A percentile compares a stretch with the other conserved stretches of the same genome.
Conservation (phyloP, 1,140 invertebrate species). For the Bradysia coprophila region DNA sequence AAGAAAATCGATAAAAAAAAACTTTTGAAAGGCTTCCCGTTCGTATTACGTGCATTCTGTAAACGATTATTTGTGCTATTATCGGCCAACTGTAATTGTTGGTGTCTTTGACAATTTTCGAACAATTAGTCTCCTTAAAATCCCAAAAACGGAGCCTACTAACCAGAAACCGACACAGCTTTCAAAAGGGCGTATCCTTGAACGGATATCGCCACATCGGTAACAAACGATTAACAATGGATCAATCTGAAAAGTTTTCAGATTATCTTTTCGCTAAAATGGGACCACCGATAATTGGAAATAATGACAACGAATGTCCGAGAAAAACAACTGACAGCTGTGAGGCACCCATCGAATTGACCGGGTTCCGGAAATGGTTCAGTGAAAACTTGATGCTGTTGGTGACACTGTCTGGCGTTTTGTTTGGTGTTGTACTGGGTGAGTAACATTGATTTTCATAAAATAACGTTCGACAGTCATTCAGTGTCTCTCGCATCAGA, state of each 20-base stretch:
- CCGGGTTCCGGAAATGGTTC: conserved; percentile 43
- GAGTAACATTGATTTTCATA: conserved; percentile 15
- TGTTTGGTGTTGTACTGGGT: conserved; percentile 55
- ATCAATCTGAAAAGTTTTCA: conserved; percentile 40
- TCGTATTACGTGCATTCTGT: too few relatives aligned
- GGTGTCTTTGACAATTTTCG: background rate
- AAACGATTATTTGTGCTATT: too few relatives aligned
- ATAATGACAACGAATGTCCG: conserved; percentile 32
- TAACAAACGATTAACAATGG: conserved; percentile 13
- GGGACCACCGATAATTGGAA: conserved; percentile 30
- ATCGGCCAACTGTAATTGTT: too few relatives aligned
- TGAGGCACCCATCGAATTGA: conserved; percentile 37
- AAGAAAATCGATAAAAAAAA: too few relatives aligned
- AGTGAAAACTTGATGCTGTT: conserved; percentile 57
- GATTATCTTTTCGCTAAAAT: conserved; percentile 60
- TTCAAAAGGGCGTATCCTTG: background rate
- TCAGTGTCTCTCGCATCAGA: too few relatives aligned
- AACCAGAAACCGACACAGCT: background rate
- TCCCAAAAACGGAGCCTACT: conserved; percentile 1
- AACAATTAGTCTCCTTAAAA: background rate
- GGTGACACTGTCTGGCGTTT: conserved; percentile 55
- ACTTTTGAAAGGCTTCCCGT: too few relatives aligned
- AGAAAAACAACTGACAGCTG: conserved; percentile 31
- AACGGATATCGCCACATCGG: background rate
- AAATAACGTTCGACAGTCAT: background rate